Percentiles rank a stretch among this genome's conserved stretches.
These are phyloP conservation scores for Protaetia brevitarsis DNA, from an alignment of 1,140 invertebrate species.

Conservation along the genomic window DNA sequence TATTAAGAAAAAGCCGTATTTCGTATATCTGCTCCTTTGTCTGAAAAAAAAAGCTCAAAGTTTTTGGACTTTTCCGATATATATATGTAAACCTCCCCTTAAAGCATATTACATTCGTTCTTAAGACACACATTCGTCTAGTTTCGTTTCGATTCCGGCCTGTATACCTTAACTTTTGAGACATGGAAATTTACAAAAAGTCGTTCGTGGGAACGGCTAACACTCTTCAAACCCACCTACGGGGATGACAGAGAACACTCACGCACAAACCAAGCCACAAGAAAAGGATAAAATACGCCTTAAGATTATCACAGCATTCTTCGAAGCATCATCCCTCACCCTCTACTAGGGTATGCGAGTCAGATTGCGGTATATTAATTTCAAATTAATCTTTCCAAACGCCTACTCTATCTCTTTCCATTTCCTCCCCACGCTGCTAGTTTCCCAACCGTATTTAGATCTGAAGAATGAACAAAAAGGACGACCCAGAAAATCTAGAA, in stretches of 20 bases:
- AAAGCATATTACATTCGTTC: too few species aligned
- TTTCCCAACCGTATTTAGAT: neutral
- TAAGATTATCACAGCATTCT: neutral
- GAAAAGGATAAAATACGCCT: too few species aligned
- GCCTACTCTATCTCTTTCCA: too few species aligned
- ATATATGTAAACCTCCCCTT: too few species aligned
- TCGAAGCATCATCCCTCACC: neutral
- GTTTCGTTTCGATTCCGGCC: too few species aligned
- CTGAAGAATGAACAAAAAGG: neutral
- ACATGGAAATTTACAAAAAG: conserved; percentile 12
- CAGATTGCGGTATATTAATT: conserved; percentile 7
- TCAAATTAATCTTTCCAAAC: neutral
- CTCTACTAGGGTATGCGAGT: neutral
- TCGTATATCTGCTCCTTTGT: too few species aligned
- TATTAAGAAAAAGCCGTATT: too few species aligned
- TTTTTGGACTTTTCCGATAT: too few species aligned
- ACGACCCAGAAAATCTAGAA: neutral
- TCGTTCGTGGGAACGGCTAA: conserved; percentile 2
- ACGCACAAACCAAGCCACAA: too few species aligned
- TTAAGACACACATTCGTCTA: too few species aligned
- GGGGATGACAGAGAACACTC: neutral
- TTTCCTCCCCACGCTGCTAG: neutral
- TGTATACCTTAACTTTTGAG: neutral
- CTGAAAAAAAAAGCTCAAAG: too few species aligned
- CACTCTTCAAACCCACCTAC: conserved; percentile 14